Conservation (phyloP, 2,113 vertebrate genomes). For the Oreamnos americanus region DNA sequence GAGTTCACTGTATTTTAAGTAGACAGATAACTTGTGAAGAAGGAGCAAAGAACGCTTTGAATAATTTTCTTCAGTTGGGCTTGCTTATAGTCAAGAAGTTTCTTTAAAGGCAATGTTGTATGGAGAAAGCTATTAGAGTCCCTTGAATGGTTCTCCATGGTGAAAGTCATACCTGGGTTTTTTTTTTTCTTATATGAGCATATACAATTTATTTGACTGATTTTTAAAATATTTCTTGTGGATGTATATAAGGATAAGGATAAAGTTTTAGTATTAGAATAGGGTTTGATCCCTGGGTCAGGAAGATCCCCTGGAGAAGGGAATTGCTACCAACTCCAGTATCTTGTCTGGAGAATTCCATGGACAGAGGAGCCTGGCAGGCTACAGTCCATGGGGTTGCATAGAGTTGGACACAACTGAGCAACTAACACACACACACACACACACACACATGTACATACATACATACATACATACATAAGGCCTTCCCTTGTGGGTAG, state of each 20-base stretch:
- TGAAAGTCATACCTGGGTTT: neutral
- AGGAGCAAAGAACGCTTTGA: neutral
- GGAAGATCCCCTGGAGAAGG: neutral
- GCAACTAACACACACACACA: neutral
- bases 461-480: neutral
- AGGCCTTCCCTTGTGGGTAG: neutral
- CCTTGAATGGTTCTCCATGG: neutral
- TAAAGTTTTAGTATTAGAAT: constrained; percentile 20
- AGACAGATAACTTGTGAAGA: neutral
- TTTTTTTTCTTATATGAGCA: neutral
- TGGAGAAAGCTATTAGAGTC: neutral
- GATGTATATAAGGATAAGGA: neutral
- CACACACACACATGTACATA: no score
- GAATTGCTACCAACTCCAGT: neutral
- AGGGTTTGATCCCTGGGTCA: neutral
- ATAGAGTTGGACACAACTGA: neutral
- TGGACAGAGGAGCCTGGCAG: neutral
- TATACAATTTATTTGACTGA: neutral
- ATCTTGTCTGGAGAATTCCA: neutral
- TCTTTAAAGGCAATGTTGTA: neutral
- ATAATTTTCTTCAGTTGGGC: neutral
- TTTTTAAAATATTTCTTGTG: constrained; percentile 26
- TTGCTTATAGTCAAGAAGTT: neutral
- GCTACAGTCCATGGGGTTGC: neutral
- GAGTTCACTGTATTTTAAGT: neutral